Evolutionary conservation across 2,113 vertebrate genomes (phyloP).

Genomic region (Empidonax traillii): DNA sequence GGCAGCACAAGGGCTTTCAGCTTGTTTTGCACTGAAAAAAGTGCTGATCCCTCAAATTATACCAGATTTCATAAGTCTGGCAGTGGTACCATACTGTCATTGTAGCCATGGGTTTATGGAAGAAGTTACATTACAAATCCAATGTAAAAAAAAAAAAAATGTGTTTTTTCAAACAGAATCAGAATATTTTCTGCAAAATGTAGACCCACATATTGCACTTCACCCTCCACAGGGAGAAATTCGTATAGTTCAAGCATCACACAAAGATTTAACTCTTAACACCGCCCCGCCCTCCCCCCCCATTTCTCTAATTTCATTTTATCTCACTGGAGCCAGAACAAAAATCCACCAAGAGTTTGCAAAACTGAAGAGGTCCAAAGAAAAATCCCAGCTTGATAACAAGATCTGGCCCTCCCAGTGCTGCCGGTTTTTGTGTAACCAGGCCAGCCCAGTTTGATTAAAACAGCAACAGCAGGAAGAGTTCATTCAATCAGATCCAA

Average conservation of each 20-base stretch:
- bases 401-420: not conserved
- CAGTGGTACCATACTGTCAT: not conserved
- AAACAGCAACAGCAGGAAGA: not conserved
- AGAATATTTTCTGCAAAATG: too few species aligned
- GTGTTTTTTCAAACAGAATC: not conserved
- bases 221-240: too few species aligned
- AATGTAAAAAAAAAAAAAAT: not conserved
- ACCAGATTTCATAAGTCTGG: not conserved
- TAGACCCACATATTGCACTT: too few species aligned
- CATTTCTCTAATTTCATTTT: not conserved
- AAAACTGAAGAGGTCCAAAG: not conserved
- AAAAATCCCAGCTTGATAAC: not conserved
- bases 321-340: not conserved
- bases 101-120: not conserved
- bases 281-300: not conserved
- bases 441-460: not conserved
- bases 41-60: not conserved
- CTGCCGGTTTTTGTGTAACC: not conserved
- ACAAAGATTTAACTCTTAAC: not conserved
- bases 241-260: not conserved
- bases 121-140: not conserved
- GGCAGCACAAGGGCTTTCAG: not conserved
- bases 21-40: not conserved
- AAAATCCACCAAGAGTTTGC: not conserved
- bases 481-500: not conserved